Percentiles rank a stretch among this genome's conserved stretches.
Conservation (phyloP, 1,140 invertebrate genomes). For the Cecropterus lyciades region DNA sequence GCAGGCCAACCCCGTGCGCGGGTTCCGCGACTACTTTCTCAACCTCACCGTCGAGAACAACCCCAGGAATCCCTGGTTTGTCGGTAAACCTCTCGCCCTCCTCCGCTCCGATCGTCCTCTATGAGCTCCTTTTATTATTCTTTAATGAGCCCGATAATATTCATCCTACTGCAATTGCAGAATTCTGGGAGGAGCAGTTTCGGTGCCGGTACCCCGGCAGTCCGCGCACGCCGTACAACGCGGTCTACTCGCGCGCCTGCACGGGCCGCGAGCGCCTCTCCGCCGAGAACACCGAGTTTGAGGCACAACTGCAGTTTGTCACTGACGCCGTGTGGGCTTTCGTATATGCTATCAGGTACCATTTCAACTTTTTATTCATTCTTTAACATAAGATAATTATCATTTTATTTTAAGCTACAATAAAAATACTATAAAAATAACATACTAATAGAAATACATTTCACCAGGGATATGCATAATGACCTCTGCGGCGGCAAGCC, state of each 20-base stretch:
- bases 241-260: conserved; percentile 87
- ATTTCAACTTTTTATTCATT: neutral
- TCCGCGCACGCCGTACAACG: conserved; percentile 91
- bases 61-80: conserved; percentile 96
- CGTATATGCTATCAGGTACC: conserved; percentile 92
- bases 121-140: neutral
- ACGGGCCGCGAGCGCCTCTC: conserved; percentile 89
- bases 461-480: conserved; percentile 91
- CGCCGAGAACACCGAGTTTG: conserved; percentile 91
- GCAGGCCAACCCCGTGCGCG: conserved; percentile 92
- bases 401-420: too few relatives aligned
- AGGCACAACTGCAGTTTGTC: conserved; percentile 96
- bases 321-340: conserved; percentile 97
- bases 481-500: conserved; percentile 89
- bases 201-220: conserved; percentile 92
- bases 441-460: conserved; percentile 2
- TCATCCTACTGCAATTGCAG: conserved; percentile 77
- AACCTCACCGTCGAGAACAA: conserved; percentile 94
- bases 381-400: too few relatives aligned
- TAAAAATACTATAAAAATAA: neutral
- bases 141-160: neutral
- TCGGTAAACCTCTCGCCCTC: conserved; percentile 85
- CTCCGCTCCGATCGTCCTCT: neutral
- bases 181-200: conserved; percentile 98
- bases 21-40: conserved; percentile 96